phyloP scores from a whole-genome alignment of 1,140 invertebrate species.

The Drosophila repleta region DNA sequence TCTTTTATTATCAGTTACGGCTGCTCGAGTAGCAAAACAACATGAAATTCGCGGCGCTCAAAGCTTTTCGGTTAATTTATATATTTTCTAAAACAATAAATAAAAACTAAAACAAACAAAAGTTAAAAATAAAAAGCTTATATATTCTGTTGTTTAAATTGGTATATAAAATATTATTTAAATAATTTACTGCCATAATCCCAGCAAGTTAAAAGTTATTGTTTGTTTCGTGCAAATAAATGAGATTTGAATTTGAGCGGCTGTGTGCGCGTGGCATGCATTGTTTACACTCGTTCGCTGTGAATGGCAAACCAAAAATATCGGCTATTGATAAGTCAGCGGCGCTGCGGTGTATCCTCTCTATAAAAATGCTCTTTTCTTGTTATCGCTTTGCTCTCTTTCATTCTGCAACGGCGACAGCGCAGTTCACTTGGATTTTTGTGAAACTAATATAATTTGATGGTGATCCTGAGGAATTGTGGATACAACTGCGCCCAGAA shows the following conservation, averaged over 20 bases:
- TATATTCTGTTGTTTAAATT: no score
- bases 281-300: slow-evolving; percentile 25
- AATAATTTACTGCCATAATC: no score
- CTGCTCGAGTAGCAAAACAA: not conserved
- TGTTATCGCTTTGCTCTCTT: slow-evolving; percentile 27
- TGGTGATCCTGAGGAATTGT: slow-evolving; percentile 9
- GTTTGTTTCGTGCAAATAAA: not conserved
- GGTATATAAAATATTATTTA: no score
- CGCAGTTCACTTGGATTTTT: slow-evolving; percentile 27
- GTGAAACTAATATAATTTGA: slow-evolving; percentile 18
- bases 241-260: slow-evolving; percentile 11
- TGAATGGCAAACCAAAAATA: slow-evolving; percentile 26
- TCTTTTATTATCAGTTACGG: slow-evolving; percentile 62
- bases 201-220: no score
- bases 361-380: slow-evolving; percentile 38
- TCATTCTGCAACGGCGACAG: slow-evolving; percentile 23
- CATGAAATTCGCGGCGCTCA: no score
- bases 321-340: slow-evolving; percentile 12
- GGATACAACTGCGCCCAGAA: slow-evolving; percentile 14
- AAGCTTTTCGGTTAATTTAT: not conserved
- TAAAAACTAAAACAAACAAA: not conserved
- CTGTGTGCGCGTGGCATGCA: slow-evolving; percentile 17
- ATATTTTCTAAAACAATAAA: not conserved
- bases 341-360: slow-evolving; percentile 9
- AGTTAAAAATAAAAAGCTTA: no score